These are phyloP conservation scores for Heliconius himera DNA, from an alignment of 1,140 invertebrate species.

Conservation along the genomic window DNA sequence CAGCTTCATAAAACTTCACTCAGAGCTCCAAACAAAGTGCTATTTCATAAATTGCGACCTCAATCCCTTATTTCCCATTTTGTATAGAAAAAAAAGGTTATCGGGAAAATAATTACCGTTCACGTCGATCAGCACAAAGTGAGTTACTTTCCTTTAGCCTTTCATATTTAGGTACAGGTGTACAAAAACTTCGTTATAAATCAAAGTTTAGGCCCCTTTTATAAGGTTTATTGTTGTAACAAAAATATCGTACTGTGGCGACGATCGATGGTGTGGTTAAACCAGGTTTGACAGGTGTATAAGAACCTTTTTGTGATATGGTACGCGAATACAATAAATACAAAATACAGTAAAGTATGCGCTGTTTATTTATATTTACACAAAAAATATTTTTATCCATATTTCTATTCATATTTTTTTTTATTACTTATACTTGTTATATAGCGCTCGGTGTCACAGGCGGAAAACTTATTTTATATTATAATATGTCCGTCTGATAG, in stretches of 20 bases:
- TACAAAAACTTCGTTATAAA: slow-evolving; percentile 13
- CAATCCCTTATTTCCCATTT: slow-evolving; percentile 31
- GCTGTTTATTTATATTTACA: too few relatives aligned
- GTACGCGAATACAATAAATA: not conserved
- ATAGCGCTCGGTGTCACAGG: too few relatives aligned
- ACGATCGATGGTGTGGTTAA: not conserved
- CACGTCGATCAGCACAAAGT: slow-evolving; percentile 32
- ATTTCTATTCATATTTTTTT: too few relatives aligned
- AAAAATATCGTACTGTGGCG: not conserved
- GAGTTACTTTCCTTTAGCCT: slow-evolving; percentile 20
- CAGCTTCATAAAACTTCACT: slow-evolving; percentile 10
- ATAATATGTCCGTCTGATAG: too few relatives aligned
- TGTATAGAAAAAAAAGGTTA: slow-evolving; percentile 34
- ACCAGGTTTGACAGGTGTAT: not conserved
- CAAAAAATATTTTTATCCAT: too few relatives aligned
- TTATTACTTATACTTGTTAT: too few relatives aligned
- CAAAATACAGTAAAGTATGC: not conserved
- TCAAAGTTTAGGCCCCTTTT: slow-evolving; percentile 10
- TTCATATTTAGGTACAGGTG: slow-evolving; percentile 24
- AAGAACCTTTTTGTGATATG: not conserved
- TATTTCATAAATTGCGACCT: slow-evolving; percentile 29
- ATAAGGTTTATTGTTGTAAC: not conserved
- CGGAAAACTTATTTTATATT: too few relatives aligned
- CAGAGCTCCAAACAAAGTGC: slow-evolving; percentile 22
- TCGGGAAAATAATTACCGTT: slow-evolving; percentile 39